Base-by-base conservation (phyloP, 2,888 invertebrate genomes). In the Achlya flavicornis region DNA sequence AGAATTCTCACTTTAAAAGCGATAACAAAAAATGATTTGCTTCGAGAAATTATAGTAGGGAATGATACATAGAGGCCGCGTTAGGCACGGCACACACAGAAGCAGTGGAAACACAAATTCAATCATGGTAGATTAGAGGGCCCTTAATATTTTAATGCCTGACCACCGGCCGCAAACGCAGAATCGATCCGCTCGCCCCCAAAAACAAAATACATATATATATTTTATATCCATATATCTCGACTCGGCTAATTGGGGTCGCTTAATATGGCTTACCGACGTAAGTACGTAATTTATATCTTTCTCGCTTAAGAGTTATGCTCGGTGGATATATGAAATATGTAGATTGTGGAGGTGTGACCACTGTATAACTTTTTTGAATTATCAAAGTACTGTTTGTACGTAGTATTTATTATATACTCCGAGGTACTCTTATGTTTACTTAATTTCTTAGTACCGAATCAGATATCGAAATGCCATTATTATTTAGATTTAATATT, bases 111-210 rank as follows among this genome's bases (percentile, higher is more conserved):
- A 91, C 87, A 89, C 88, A 91, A 93, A 92, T 93, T 93, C 92
- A 93, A 93, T 93, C 93, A 92, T 89, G 87, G 91, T 81, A 88
- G 93, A 93, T 93, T 93, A 92, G 85, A 84, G 84, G 70, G 78
- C 90, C 91, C 89, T 90, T 89, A 92, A 92, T 93, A 92, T 93
- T 92, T 92, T 91, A 93, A 93, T 91, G 91, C 89, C 87, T 93
- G 93, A 92, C 92, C 93, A 90, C 85, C 82, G 88, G 79, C 88
- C 88, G 87, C 89, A 87, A 91, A 89, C 87, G 85, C 74, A 77
- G 81, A 90, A 91, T 91, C 92, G 92, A 92, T 89, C 82, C 86
- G 72, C 76, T 80, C 76, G 80, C 86, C 91, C 87, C 85, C 78
- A 84, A 81, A 86, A 82, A 86, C 84, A 86, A 80, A 77, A 35